Percentiles rank a stretch among this genome's conserved stretches.
phyloP scores from a whole-genome alignment of 2,797 vertebrate genomes.

The Manis javanica region DNA sequence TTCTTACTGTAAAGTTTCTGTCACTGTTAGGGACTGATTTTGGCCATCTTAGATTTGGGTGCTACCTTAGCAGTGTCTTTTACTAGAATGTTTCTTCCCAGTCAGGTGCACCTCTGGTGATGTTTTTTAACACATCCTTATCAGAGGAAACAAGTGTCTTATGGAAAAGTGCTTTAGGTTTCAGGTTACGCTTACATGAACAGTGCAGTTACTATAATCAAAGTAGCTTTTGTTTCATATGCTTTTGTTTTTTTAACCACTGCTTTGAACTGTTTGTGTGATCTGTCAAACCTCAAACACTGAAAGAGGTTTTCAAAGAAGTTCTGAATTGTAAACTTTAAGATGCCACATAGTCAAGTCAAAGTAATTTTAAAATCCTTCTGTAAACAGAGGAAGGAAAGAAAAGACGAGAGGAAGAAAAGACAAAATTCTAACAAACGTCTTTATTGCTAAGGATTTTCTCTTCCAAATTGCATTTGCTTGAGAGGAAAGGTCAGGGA shows the following conservation, averaged over 20 bases:
- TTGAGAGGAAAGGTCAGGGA: background rate
- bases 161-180: background rate
- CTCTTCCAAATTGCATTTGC: background rate
- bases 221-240: conserved; percentile 50
- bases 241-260: background rate
- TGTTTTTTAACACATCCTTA: background rate
- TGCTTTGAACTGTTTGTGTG: conserved; percentile 50
- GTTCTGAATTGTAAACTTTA: conserved; percentile 22
- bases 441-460: background rate
- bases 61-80: background rate
- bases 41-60: background rate
- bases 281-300: conserved; percentile 8
- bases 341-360: background rate
- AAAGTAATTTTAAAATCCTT: conserved; percentile 55
- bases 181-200: conserved; percentile 27
- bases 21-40: background rate
- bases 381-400: background rate
- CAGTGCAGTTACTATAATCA: background rate
- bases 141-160: background rate
- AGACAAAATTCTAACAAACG: background rate
- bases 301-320: conserved; percentile 55
- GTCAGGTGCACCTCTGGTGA: background rate
- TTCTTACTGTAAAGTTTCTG: background rate
- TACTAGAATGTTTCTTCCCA: background rate
- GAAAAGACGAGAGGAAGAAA: conserved; percentile 5